Base-by-base conservation (phyloP, 2,888 invertebrate genomes). In the Ectemnius continuus region DNA sequence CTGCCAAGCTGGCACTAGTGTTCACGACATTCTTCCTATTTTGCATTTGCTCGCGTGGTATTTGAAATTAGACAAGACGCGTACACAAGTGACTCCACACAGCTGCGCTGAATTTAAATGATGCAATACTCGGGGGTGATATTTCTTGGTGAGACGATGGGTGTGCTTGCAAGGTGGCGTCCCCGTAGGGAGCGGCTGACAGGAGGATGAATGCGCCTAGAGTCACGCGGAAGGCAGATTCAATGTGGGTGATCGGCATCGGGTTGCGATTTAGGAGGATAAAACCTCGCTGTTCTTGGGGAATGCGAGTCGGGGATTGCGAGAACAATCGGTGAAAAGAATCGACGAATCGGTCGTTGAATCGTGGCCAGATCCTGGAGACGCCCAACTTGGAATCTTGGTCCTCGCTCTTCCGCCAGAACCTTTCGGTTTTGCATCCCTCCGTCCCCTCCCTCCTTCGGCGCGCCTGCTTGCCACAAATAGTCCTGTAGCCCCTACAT, bases 331-430 rank as follows among this genome's bases (percentile, higher is more conserved):
- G 59, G 47, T 66, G 73, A 69, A 71, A 68, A 73, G 76, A 71
- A 63, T 56, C 67, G 36, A 47, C 47, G 66, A 63, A 78, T 63
- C 78, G 74, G 70, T 77, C 77, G 81, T 79, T 80, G 83, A 84
- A 79, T 83, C 73, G 78, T 59, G 70, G 78, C 79, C 76, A 81
- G 78, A 78, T 78, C 65, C 70, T 57, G 69, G 65, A 71, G 76
- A 78, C 76, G 74, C 78, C 82, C 36, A 36, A 36, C 36, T 36
- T 36, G 36, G 8, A 1, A 36, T 36, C 36, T 11, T 79, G 71
- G 47, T 78, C 82, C 78, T 82, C 74, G 74, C 67, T 75, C 71
- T 69, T 70, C 65, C 75, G 75, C 67, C 83, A 70, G 69, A 73
- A 72, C 66, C 73, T 78, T 76, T 76, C 68, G 66, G 13, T 45